A percentile compares a stretch with the other conserved stretches of the same genome.
These are phyloP conservation scores for Dryas iulia DNA, from an alignment of 1,140 invertebrate species.

Conservation along the genomic window DNA sequence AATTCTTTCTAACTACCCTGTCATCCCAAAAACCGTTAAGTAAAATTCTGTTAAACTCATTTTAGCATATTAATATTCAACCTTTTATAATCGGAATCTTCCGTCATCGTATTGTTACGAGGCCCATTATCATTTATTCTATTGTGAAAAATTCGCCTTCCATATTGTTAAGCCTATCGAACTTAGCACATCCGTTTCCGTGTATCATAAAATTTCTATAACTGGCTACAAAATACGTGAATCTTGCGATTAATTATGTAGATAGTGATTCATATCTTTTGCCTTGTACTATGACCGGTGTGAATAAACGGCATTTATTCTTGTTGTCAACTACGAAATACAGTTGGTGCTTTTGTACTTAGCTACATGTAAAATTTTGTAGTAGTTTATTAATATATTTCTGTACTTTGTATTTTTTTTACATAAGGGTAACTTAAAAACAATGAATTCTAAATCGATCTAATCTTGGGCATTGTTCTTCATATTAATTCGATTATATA, in stretches of 20 bases:
- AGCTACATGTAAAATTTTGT: background rate
- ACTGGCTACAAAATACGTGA: conserved; percentile 10
- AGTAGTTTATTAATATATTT: background rate
- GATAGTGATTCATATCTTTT: conserved; percentile 6
- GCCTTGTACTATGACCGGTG: background rate
- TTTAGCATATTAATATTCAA: too few relatives aligned
- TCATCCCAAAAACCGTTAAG: too few relatives aligned
- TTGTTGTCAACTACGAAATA: background rate
- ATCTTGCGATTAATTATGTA: background rate
- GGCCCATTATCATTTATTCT: conserved; percentile 4
- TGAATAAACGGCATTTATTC: background rate
- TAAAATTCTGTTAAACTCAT: too few relatives aligned
- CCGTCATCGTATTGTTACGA: too few relatives aligned
- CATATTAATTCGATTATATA: too few relatives aligned
- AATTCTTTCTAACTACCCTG: too few relatives aligned
- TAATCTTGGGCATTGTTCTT: too few relatives aligned
- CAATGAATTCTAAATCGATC: too few relatives aligned
- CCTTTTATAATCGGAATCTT: too few relatives aligned
- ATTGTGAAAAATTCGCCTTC: conserved; percentile 6
- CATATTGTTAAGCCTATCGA: conserved; percentile 7
- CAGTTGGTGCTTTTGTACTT: background rate
- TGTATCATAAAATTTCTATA: conserved; percentile 20
- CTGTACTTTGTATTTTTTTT: background rate
- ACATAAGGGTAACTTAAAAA: background rate
- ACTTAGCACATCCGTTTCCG: conserved; percentile 22